A percentile compares a stretch with the other conserved stretches of the same genome.
Evolutionary conservation across 1,140 invertebrate species (phyloP).

Genomic region (Potamilus streckersoni): DNA sequence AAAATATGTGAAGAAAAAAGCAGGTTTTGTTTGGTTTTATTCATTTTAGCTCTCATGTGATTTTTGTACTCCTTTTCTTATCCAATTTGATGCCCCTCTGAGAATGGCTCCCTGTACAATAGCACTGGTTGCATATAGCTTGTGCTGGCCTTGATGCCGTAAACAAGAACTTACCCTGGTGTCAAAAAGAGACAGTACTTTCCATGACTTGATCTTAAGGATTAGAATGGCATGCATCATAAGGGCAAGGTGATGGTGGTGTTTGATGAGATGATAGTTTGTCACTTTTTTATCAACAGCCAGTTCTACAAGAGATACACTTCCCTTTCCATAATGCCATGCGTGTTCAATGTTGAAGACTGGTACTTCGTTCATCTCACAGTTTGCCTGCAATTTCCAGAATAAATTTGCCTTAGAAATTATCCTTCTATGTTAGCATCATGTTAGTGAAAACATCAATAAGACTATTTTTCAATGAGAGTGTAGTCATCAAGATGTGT

Average conservation of each 20-base stretch:
- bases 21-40: too few species aligned
- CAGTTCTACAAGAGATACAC: conserved; percentile 76
- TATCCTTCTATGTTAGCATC: too few species aligned
- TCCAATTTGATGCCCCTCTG: background rate
- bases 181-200: conserved; percentile 82
- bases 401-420: too few species aligned
- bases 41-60: too few species aligned
- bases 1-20: too few species aligned
- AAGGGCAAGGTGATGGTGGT: conserved; percentile 82
- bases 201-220: conserved; percentile 82
- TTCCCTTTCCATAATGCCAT: conserved; percentile 65
- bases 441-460: too few species aligned
- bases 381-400: conserved; percentile 60
- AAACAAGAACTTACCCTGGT: conserved; percentile 70
- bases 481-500: too few species aligned
- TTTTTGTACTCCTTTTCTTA: too few species aligned
- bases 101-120: too few species aligned
- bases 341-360: conserved; percentile 65
- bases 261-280: conserved; percentile 80
- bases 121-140: background rate
- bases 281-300: conserved; percentile 81
- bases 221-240: conserved; percentile 82
- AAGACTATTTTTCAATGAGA: too few species aligned
- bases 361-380: conserved; percentile 64
- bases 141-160: background rate